phyloP scores from a whole-genome alignment of 2,888 invertebrate species.

The Sarcophaga carnaria region DNA sequence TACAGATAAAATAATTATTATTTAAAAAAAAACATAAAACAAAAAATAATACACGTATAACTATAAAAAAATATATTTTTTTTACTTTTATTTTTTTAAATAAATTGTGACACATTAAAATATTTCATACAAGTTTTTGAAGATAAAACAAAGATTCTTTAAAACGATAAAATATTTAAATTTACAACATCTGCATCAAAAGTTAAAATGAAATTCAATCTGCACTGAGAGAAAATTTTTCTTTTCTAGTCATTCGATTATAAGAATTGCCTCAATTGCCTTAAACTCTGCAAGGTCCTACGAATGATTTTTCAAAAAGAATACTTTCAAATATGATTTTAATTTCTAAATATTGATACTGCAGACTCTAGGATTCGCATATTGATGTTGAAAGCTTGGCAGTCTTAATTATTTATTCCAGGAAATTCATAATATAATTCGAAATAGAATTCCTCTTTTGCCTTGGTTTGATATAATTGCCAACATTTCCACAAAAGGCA shows the following conservation, averaged over 20 bases:
- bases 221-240: not conserved
- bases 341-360: no score
- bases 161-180: not conserved
- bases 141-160: not conserved
- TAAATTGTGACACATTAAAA: not conserved
- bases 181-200: not conserved
- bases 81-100: conserved; percentile 2
- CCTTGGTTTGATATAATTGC: no score
- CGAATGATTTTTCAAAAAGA: no score
- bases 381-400: no score
- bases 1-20: conserved; percentile 15
- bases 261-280: no score
- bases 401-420: no score
- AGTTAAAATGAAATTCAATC: not conserved
- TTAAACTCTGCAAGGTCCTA: no score
- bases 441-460: no score
- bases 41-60: conserved; percentile 11
- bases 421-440: no score
- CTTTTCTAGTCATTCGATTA: not conserved
- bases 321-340: no score
- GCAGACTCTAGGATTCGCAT: no score
- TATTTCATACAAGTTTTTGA: not conserved
- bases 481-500: no score
- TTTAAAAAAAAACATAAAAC: conserved; percentile 11
- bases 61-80: not conserved